Conservation (phyloP, 2,797 vertebrate species). For the Melanotaenia trifasciata region DNA sequence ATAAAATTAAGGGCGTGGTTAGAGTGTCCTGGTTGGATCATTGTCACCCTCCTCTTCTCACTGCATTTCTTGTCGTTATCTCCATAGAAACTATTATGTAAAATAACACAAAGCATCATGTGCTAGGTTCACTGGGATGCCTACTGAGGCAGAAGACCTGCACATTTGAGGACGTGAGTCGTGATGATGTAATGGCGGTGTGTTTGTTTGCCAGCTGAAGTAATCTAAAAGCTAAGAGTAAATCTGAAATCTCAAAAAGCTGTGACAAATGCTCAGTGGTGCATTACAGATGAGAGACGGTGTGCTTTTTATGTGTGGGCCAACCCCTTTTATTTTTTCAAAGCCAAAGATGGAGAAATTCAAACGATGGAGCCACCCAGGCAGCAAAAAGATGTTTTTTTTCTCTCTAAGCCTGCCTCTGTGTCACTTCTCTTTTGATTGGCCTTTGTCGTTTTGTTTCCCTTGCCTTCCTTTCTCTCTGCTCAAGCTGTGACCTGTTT, state of each 20-base stretch:
- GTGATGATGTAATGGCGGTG: constrained; percentile 39
- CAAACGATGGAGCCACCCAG: constrained; percentile 22
- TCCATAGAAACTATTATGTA: neutral
- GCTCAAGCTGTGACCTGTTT: constrained; percentile 72
- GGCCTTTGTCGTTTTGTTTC: constrained; percentile 68
- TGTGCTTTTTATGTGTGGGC: constrained; percentile 5
- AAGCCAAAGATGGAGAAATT: constrained; percentile 10
- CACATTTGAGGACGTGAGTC: constrained; percentile 52
- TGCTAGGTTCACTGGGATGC: constrained; percentile 19
- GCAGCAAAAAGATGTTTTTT: constrained; percentile 23
- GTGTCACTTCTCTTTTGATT: constrained; percentile 31
- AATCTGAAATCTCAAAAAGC: constrained; percentile 44
- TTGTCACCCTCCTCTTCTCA: neutral
- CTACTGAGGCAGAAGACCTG: constrained; percentile 36
- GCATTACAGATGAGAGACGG: constrained; percentile 39
- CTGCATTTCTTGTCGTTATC: neutral
- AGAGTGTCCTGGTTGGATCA: neutral
- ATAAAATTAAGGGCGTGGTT: neutral
- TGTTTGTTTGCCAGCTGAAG: constrained; percentile 31
- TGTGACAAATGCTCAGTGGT: constrained; percentile 37
- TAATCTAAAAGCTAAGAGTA: constrained; percentile 32
- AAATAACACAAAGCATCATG: neutral
- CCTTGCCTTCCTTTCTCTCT: constrained; percentile 18
- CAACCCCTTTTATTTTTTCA: neutral
- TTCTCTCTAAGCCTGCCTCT: constrained; percentile 5